Evolutionary conservation across 1,140 invertebrate species (phyloP), one percentile per base, ranked within the genome.

Genomic region (Drosophila aff.): DNA sequence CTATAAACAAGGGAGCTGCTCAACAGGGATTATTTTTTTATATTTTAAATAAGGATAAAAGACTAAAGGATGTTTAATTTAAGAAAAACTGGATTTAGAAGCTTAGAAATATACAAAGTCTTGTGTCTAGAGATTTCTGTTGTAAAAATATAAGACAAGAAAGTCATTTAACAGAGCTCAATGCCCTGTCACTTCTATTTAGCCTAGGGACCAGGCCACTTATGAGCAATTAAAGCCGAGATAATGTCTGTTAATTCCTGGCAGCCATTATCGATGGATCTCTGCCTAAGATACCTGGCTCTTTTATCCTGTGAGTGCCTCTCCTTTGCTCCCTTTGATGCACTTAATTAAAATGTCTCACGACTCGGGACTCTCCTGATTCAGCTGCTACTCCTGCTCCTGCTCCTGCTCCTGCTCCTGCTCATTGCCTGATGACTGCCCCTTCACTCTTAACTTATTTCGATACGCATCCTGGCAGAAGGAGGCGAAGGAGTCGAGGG

Each of bases 341-440:
- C 77, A 84, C 63, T 84, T 80, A 84, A 84, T 84, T 84, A 80
- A 73, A 75, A 69, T 33, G 76, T 55, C 46, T 52, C 64, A 33
- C 50, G 9, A 38, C 18, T 40, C 10, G 21, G 31, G 8, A 66
- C 16, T 53, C 33, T 10, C 21, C 58, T 26, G 46, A 15, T 21
- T 13, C 6, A 13, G 23, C 46, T 47, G 11, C 21, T 21, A 15
- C 23, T 47, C 13, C 15, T 23, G 23, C 47, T 28, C 7, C 46
- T 44, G 46, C 33, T 13, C 31, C 58, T 50, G 23, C 15, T 23
- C 1, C 7, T 23, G 15, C 47, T 49, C 21, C 46, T 46, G 46
- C 46, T 47, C 21, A 26, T 23, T 13, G 31, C 40, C 41, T 46
- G 28, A 41, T 41, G 11, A 5, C 16, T 47, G 43, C 18, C 6